phyloP scores from a whole-genome alignment of 2,888 invertebrate species.

The Ischnura elegans region DNA sequence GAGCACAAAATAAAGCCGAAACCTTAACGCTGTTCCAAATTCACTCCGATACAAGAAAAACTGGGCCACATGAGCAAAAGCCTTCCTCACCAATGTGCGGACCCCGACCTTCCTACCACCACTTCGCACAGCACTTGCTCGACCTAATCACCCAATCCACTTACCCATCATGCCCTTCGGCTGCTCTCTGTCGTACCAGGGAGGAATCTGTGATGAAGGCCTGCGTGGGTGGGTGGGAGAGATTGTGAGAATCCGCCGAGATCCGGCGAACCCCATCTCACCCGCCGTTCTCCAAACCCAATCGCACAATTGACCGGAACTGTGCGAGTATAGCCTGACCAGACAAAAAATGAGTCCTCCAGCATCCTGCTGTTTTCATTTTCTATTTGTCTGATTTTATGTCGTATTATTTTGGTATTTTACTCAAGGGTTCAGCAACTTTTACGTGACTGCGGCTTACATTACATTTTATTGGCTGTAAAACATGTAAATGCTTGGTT shows the following conservation, averaged over 20 bases:
- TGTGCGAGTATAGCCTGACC: not conserved
- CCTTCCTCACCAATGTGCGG: too few relatives aligned
- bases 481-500: too few relatives aligned
- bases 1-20: not conserved
- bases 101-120: too few relatives aligned
- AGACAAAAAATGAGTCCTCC: not conserved
- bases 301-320: not conserved
- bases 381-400: too few relatives aligned
- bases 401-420: too few relatives aligned
- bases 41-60: not conserved
- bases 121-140: not conserved
- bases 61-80: slow-evolving; percentile 14
- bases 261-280: not conserved
- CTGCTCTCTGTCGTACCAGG: not conserved
- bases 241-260: not conserved
- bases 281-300: not conserved
- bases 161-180: slow-evolving; percentile 19
- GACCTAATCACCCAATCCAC: slow-evolving; percentile 7
- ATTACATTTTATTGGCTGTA: too few relatives aligned
- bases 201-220: not conserved
- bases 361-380: not conserved
- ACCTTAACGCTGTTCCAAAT: not conserved
- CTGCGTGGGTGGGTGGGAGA: not conserved
- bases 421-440: too few relatives aligned
- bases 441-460: too few relatives aligned